Percentiles rank a stretch among this genome's conserved stretches.
Evolutionary conservation across 2,888 invertebrate species (phyloP).

Genomic region (Noctuana brunneofusca): DNA sequence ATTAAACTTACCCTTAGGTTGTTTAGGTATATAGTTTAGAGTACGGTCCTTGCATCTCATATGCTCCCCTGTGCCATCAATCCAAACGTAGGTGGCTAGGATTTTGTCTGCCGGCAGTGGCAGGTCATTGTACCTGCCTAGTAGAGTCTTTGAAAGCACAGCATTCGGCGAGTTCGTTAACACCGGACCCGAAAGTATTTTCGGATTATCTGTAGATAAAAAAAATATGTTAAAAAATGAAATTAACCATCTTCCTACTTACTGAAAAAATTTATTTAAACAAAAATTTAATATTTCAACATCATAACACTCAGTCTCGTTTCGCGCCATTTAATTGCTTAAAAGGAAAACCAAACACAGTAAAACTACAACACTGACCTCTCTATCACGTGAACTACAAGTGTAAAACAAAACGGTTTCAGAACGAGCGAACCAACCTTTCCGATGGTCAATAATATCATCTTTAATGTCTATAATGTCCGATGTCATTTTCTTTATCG

Average conservation of each 20-base stretch:
- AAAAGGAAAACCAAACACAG: neutral
- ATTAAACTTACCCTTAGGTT: conserved; percentile 85
- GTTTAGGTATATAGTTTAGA: conserved; percentile 89
- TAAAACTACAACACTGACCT: too few species aligned
- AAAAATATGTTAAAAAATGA: neutral
- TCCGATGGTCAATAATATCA: conserved; percentile 33
- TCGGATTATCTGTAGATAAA: conserved; percentile 69
- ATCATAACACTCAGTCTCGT: neutral
- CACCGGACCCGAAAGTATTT: conserved; percentile 75
- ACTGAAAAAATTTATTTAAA: too few species aligned
- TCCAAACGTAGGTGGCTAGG: conserved; percentile 96
- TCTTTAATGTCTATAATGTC: conserved; percentile 1
- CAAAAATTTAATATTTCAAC: too few species aligned
- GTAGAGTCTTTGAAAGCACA: conserved; percentile 88
- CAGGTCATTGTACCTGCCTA: conserved; percentile 88
- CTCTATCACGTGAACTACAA: too few species aligned
- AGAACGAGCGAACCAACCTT: conserved; percentile 38
- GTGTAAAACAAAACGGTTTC: neutral
- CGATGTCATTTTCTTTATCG: neutral
- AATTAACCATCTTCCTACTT: too few species aligned
- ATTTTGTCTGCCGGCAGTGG: conserved; percentile 90
- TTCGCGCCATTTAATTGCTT: neutral
- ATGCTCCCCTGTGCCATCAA: conserved; percentile 95
- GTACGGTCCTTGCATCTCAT: conserved; percentile 95
- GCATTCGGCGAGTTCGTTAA: conserved; percentile 90